Conservation (phyloP, 1,140 invertebrate species). For the Penaeus japonicus region DNA sequence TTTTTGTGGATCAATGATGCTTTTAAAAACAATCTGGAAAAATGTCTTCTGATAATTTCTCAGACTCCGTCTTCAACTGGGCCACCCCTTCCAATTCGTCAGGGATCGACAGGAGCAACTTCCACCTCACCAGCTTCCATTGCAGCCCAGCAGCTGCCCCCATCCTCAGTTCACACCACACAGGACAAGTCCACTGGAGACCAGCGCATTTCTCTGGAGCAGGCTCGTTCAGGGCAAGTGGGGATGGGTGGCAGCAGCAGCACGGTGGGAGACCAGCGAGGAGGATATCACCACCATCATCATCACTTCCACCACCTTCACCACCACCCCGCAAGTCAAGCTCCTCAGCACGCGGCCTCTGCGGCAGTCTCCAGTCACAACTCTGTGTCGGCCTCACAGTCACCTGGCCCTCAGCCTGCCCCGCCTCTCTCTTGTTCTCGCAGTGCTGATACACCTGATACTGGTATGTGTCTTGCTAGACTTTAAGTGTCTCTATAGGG, state of each 20-base stretch:
- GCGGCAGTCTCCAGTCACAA: background rate
- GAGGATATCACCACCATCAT: conserved; percentile 27
- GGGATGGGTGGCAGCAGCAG: background rate
- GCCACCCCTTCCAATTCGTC: conserved; percentile 44
- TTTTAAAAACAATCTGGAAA: too few species aligned
- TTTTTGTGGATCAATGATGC: too few species aligned
- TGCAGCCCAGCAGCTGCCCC: background rate
- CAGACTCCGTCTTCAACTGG: conserved; percentile 24
- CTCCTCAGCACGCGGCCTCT: background rate
- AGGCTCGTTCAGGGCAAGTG: too few species aligned
- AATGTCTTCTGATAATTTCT: background rate
- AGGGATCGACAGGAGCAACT: conserved; percentile 25
- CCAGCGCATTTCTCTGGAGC: background rate
- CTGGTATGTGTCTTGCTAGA: background rate
- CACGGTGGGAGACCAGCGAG: background rate
- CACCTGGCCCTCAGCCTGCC: conserved; percentile 2
- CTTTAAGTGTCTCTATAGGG: too few species aligned
- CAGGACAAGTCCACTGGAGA: conserved; percentile 19
- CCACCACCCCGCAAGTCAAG: conserved; percentile 3
- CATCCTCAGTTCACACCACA: background rate
- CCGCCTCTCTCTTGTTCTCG: conserved; percentile 34
- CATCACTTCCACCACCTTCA: conserved; percentile 25
- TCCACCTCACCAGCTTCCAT: conserved; percentile 22
- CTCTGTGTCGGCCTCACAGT: conserved; percentile 3
- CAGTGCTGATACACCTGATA: conserved; percentile 44